Evolutionary conservation across 2,888 invertebrate genomes (phyloP), one percentile per base, ranked within the genome.

Genomic region (Mimachlamys varia): DNA sequence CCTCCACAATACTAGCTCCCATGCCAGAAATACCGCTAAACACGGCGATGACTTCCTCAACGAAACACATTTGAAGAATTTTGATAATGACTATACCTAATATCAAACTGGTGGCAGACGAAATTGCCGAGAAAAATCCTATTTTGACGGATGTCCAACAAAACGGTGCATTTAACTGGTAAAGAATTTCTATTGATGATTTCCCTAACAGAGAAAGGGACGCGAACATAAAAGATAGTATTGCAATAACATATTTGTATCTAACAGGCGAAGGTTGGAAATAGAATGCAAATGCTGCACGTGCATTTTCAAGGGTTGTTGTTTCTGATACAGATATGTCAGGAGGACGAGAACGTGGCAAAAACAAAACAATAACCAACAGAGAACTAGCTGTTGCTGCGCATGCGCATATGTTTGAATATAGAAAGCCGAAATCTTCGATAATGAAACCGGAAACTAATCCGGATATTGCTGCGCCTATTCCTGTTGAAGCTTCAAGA

Each of bases 91-190:
- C 76, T 37, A 92, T 90, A 37, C 93, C 93, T 15, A 91, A 38
- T 4, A 92, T n/a, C 38, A 92, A 91, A 53, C 92, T 92, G 17
- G 88, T 58, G 4, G 90, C 44, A 15, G 90, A n/a, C 33, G 90
- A 89, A 27, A 92, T 22, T 0, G 93, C 89, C 4, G 91, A 91
- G 49, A 89, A 94, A 38, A 87, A 58, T 37, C 94, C 93, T 44
- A 94, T 90, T 76, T 92, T 92, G 0, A 93, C 89, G 2, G 94
- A 93, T 50, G 90, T 88, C 93, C 93, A 94, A 88, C 94, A 94
- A 87, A 94, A 92, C 13, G 94, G 94, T 33, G 50, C 88, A 55
- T 93, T 92, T 62, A 94, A 62, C 27, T 92, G 90, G 58, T 93
- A 94, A 5, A 94, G 89, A 3, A 92, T 91, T 87, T 93, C 93